These are phyloP conservation scores for Scarus forsteni DNA, from an alignment of 2,797 vertebrate genomes.

Conservation along the genomic window DNA sequence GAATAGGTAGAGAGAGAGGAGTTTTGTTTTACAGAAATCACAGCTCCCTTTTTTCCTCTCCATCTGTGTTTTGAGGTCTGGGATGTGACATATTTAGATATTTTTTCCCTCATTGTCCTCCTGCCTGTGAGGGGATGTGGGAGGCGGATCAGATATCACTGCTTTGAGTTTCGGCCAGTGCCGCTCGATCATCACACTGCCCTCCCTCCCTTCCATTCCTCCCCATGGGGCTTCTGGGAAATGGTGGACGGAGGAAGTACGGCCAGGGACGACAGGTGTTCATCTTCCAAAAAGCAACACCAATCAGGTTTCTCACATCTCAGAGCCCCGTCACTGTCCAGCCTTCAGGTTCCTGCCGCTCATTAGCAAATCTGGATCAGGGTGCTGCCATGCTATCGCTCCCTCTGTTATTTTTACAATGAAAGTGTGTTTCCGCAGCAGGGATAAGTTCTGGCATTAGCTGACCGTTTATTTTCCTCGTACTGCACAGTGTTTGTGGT, in stretches of 20 bases:
- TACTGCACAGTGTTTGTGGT: conserved; percentile 42
- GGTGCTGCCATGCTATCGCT: conserved; percentile 27
- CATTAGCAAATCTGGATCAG: conserved; percentile 53
- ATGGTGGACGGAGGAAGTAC: conserved; percentile 39
- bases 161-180: conserved; percentile 61
- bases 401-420: conserved; percentile 42
- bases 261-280: conserved; percentile 66
- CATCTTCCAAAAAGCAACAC: conserved; percentile 27
- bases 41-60: conserved; percentile 51
- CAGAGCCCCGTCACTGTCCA: conserved; percentile 26
- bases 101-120: conserved; percentile 48
- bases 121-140: conserved; percentile 56
- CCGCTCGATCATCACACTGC: conserved; percentile 47
- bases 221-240: conserved; percentile 43
- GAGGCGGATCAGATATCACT: conserved; percentile 68
- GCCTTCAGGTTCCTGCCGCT: conserved; percentile 45
- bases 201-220: conserved; percentile 23
- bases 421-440: conserved; percentile 52
- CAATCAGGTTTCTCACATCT: conserved; percentile 47
- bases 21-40: conserved; percentile 51
- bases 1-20: conserved; percentile 37
- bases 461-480: conserved; percentile 59
- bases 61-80: conserved; percentile 35
- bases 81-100: conserved; percentile 57
- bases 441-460: conserved; percentile 58